phyloP scores from a whole-genome alignment of 2,888 invertebrate species.

The Erpobdella octoculata region DNA sequence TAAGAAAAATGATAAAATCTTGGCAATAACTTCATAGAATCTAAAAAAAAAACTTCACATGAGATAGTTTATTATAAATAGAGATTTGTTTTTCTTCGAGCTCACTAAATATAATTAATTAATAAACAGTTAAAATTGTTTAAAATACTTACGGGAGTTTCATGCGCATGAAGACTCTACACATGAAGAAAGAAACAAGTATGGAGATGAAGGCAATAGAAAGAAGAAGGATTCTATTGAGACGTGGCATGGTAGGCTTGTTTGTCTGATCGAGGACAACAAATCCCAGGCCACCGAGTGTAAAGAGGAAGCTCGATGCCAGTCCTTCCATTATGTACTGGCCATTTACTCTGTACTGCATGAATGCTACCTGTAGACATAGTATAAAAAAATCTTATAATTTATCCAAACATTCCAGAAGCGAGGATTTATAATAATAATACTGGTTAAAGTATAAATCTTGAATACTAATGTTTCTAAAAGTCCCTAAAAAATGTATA shows the following conservation, averaged over 20 bases:
- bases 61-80: too few relatives aligned
- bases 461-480: not conserved
- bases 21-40: not conserved
- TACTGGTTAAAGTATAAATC: not conserved
- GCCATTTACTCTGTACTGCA: slow-evolving; percentile 95
- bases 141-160: slow-evolving; percentile 66
- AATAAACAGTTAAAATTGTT: slow-evolving; percentile 7
- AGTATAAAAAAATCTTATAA: not conserved
- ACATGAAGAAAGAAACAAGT: slow-evolving; percentile 84
- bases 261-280: slow-evolving; percentile 90
- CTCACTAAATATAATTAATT: not conserved
- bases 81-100: not conserved
- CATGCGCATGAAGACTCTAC: slow-evolving; percentile 97
- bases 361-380: slow-evolving; percentile 71
- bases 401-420: not conserved
- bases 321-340: slow-evolving; percentile 99
- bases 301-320: slow-evolving; percentile 92
- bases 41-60: not conserved
- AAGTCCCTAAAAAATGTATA: too few relatives aligned
- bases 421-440: not conserved
- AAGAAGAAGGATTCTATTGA: slow-evolving; percentile 80
- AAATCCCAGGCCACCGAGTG: slow-evolving; percentile 88
- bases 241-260: slow-evolving; percentile 71
- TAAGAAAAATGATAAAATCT: not conserved
- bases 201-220: slow-evolving; percentile 85